Evolutionary conservation across 2,888 invertebrate species (phyloP).

Genomic region (Pseudococcus longispinus): DNA sequence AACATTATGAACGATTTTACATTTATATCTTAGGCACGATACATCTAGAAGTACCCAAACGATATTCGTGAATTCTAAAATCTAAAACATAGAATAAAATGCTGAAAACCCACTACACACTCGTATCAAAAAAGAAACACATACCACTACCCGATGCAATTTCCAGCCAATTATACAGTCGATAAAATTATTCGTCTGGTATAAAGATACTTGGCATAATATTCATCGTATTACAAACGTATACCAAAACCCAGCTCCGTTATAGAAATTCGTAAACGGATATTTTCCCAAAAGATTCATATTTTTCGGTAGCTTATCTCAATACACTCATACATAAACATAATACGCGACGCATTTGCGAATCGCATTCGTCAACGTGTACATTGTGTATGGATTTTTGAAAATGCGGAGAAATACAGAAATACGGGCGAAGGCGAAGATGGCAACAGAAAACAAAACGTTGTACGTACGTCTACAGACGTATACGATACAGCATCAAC

Average conservation of each 20-base stretch:
- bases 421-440: background rate
- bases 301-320: constrained; percentile 9
- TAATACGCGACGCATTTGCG: background rate
- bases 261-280: background rate
- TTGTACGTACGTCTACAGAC: background rate
- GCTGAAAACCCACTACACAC: background rate
- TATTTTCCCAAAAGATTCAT: constrained; percentile 11
- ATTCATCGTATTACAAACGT: background rate
- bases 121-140: background rate
- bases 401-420: background rate
- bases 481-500: background rate
- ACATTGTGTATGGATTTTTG: background rate
- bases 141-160: background rate
- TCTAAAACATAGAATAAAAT: background rate
- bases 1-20: no score
- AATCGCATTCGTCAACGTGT: background rate
- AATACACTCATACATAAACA: background rate
- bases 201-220: constrained; percentile 2
- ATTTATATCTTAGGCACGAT: no score
- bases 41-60: no score
- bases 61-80: background rate
- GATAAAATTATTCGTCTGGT: background rate
- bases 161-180: background rate
- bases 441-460: background rate
- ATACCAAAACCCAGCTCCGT: background rate